phyloP scores from a whole-genome alignment of 2,113 vertebrate genomes.

The Otocyon megalotis region DNA sequence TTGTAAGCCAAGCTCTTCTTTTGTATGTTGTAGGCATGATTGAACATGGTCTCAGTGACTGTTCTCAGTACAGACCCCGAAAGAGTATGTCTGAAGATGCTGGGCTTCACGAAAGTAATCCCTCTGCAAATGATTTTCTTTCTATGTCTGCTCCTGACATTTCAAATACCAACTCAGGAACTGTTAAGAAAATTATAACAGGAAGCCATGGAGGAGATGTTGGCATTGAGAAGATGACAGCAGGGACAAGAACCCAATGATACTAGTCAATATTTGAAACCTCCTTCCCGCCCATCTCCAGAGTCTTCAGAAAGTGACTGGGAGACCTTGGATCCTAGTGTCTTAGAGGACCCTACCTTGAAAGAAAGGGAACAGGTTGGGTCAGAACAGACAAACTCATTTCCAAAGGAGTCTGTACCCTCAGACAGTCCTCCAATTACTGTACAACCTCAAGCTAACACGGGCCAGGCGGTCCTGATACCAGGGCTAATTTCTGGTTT shows the following conservation, averaged over 20 bases:
- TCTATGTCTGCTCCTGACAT: conserved; percentile 86
- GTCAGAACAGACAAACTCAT: conserved; percentile 77
- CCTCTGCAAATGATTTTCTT: conserved; percentile 85
- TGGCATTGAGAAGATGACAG: conserved; percentile 62
- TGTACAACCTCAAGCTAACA: conserved; percentile 90
- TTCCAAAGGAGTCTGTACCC: conserved; percentile 79
- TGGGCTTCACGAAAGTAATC: conserved; percentile 81
- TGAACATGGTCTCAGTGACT: conserved; percentile 96
- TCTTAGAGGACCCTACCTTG: conserved; percentile 89
- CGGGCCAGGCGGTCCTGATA: conserved; percentile 84
- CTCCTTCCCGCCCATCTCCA: conserved; percentile 89
- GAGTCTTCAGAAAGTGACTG: conserved; percentile 97
- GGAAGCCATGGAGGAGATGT: conserved; percentile 61
- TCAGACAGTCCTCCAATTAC: conserved; percentile 91
- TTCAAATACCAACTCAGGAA: conserved; percentile 68
- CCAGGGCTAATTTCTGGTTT: conserved; percentile 95
- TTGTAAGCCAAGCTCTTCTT: not conserved
- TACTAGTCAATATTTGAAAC: conserved; percentile 86
- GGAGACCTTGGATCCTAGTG: conserved; percentile 95
- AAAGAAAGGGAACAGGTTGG: conserved; percentile 82
- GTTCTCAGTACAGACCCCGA: conserved; percentile 94
- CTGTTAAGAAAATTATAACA: conserved; percentile 65
- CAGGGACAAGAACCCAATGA: conserved; percentile 70
- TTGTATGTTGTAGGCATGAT: conserved; percentile 92
- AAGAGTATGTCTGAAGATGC: conserved; percentile 93